A percentile compares a stretch with the other conserved stretches of the same genome.
These are phyloP conservation scores for Salmo trutta DNA, from an alignment of 2,797 vertebrate genomes.

Conservation along the genomic window DNA sequence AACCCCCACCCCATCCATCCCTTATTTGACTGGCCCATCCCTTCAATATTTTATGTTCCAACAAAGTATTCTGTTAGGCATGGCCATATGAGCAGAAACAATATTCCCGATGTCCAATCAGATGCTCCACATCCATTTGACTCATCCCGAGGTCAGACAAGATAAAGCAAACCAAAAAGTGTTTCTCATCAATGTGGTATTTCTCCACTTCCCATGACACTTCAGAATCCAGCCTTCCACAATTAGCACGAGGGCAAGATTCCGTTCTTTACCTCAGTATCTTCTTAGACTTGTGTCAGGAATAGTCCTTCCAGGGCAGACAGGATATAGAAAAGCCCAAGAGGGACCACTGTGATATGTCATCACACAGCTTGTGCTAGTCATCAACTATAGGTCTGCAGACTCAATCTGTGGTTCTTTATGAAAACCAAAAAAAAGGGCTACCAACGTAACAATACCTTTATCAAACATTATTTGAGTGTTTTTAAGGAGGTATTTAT, in stretches of 20 bases:
- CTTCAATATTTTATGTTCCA: background rate
- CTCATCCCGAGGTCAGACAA: background rate
- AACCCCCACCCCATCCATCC: background rate
- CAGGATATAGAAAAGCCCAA: background rate
- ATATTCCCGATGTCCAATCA: background rate
- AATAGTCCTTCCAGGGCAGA: background rate
- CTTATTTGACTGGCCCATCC: slow-evolving; percentile 1
- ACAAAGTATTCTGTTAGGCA: background rate
- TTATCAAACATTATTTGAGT: background rate
- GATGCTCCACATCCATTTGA: background rate
- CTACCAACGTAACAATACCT: background rate
- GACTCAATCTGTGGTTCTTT: background rate
- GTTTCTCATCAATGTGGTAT: background rate
- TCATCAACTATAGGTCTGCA: background rate
- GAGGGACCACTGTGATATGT: background rate
- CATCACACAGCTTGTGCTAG: background rate
- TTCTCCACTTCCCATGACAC: background rate
- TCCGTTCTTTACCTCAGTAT: background rate
- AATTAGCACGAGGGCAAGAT: background rate
- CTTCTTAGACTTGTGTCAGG: background rate
- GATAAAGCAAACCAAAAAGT: background rate
- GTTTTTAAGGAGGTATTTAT: slow-evolving; percentile 49
- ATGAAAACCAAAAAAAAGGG: background rate
- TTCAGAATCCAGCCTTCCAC: background rate
- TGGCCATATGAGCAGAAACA: background rate